These are phyloP conservation scores for Brachypodius melanocephalos DNA, from an alignment of 2,113 vertebrate genomes.

Conservation along the genomic window DNA sequence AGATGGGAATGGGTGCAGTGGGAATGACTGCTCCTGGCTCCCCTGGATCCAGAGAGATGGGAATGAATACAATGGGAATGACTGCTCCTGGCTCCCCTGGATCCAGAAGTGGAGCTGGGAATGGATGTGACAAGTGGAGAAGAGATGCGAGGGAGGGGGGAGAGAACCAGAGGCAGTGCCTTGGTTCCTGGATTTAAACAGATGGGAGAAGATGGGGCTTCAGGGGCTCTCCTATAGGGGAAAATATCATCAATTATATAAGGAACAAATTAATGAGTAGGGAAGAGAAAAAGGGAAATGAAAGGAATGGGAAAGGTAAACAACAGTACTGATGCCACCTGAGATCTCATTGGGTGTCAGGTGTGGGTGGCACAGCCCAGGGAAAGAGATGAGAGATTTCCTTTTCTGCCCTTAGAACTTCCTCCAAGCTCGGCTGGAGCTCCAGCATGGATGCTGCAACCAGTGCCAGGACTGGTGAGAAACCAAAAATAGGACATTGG, in stretches of 20 bases:
- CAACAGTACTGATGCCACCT: background rate
- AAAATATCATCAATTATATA: background rate
- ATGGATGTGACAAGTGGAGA: background rate
- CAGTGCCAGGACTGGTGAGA: background rate
- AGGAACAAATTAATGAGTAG: background rate
- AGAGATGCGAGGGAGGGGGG: background rate
- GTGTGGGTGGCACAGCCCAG: background rate
- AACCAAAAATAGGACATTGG: background rate
- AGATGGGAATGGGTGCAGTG: too few relatives aligned
- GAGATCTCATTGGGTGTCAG: background rate
- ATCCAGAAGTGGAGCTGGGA: rapidly evolving
- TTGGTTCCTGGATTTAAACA: background rate
- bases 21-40: too few relatives aligned
- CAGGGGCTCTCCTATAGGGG: too few relatives aligned
- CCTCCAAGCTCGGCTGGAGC: rapidly evolving
- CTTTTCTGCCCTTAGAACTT: background rate
- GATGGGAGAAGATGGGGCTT: background rate
- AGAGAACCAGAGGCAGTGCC: background rate
- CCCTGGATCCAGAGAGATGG: too few relatives aligned
- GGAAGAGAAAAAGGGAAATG: background rate
- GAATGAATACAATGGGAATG: too few relatives aligned
- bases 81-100: too few relatives aligned
- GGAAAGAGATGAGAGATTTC: background rate
- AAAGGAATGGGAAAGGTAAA: background rate
- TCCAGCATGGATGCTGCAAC: background rate